phyloP scores from a whole-genome alignment of 2,888 invertebrate genomes.

The Melieria picta region DNA sequence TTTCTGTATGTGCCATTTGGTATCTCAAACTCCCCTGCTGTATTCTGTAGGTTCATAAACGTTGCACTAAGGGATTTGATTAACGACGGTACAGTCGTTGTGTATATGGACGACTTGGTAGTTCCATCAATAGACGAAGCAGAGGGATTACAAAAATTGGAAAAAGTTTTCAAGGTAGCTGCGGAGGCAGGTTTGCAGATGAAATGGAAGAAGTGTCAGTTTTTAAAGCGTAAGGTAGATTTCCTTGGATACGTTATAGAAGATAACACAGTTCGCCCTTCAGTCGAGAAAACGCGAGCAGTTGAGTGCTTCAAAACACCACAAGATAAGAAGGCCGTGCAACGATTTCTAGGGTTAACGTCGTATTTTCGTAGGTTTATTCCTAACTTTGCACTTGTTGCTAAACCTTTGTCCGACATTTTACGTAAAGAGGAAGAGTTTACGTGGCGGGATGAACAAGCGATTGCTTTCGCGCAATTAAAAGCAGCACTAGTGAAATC shows the following conservation, averaged over 20 bases:
- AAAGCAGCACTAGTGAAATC: slow-evolving; percentile 31
- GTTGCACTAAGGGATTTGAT: slow-evolving; percentile 12
- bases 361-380: slow-evolving; percentile 32
- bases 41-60: slow-evolving; percentile 25
- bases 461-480: slow-evolving; percentile 32
- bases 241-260: not conserved
- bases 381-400: not conserved
- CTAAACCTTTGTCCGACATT: slow-evolving; percentile 10
- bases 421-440: slow-evolving; percentile 31
- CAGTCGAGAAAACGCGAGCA: slow-evolving; percentile 31
- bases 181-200: too few relatives aligned
- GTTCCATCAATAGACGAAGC: too few relatives aligned
- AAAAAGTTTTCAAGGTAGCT: too few relatives aligned
- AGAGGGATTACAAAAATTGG: too few relatives aligned
- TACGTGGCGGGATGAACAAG: slow-evolving; percentile 25
- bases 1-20: slow-evolving; percentile 33
- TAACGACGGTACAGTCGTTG: slow-evolving; percentile 23
- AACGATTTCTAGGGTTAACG: slow-evolving; percentile 36
- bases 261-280: slow-evolving; percentile 22
- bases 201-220: too few relatives aligned
- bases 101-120: not conserved
- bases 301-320: slow-evolving; percentile 32
- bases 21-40: slow-evolving; percentile 24
- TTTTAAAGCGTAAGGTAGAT: too few relatives aligned
- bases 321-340: slow-evolving; percentile 20